Evolutionary conservation across 2,888 invertebrate species (phyloP).

Genomic region (Brassicogethes aeneus): DNA sequence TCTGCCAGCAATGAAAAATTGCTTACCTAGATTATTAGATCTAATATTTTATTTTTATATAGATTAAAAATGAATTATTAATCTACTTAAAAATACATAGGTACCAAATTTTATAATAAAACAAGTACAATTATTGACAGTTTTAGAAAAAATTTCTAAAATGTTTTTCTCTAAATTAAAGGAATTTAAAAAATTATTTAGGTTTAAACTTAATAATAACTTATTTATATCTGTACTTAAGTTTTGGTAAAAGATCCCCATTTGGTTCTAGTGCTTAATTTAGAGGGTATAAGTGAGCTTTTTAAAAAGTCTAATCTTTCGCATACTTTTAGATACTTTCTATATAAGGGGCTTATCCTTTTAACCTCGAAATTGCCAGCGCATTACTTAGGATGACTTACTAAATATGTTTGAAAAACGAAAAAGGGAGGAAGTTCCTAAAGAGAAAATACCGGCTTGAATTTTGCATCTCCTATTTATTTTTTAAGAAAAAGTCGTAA

Average conservation of each 20-base stretch:
- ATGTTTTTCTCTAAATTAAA: no score
- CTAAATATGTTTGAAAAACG: constrained; percentile 4
- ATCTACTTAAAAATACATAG: no score
- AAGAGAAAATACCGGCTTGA: neutral
- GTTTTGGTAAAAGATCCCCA: constrained; percentile 9
- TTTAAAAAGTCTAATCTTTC: constrained; percentile 17
- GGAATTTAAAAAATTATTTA: no score
- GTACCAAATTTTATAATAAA: no score
- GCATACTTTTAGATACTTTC: constrained; percentile 9
- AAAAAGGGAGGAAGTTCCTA: neutral
- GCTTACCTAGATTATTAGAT: no score
- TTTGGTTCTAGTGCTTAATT: constrained; percentile 11
- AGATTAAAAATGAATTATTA: no score
- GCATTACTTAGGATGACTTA: constrained; percentile 6
- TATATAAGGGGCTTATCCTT: constrained; percentile 15
- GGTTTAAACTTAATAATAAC: no score
- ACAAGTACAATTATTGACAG: no score
- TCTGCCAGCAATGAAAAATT: no score
- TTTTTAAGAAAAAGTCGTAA: neutral
- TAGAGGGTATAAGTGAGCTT: constrained; percentile 14
- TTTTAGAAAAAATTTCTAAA: no score
- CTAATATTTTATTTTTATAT: no score
- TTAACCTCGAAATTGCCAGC: constrained; percentile 13
- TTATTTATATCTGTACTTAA: no score
- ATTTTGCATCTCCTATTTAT: neutral